Base-by-base conservation (phyloP, 2,888 invertebrate species). In the Chloromyia formosa region DNA sequence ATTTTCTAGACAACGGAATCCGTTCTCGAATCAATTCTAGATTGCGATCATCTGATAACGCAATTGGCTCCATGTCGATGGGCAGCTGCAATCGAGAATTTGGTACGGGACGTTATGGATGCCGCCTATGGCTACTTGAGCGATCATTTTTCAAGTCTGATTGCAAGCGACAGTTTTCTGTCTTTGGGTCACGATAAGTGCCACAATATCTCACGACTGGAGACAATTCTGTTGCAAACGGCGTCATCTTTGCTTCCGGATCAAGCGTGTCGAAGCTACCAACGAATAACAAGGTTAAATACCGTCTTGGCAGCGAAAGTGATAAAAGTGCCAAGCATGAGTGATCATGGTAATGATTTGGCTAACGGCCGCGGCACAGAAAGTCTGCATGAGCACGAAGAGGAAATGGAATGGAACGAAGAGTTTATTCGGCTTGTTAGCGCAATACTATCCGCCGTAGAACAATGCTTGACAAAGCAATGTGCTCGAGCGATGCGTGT, bases 231-330 rank as follows among this genome's bases (percentile, higher is more conserved):
- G 77, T 86, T 93, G 20, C 88, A 91, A 12, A 93, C 95, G 0
- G 91, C 95, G 0, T 93, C 93, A 77, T 89, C 91, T 75, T 87
- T 96, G 49, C 90, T 93, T 0, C 90, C 94, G 0, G 94, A 95
- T 77, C 93, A 93, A 82, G 92, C 94, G 0, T 95, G 96, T 82
- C 89, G 90, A 74, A 92, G 94, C 76, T 95, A 95, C 78, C 86
- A 86, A 77, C 81, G 86, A 14, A 79, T 86, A 82, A 79, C 85
- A 80, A 81, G 85, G 0, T 77, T 86, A 12, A 85, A 85, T 73
- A 82, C 85, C 0, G 84, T 86, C 10, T 77, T 86, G 14, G 84
- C 84, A 69, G 82, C 85, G 10, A 85, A 86, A 78, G 80, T 85
- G 45, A 83, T 85, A 56, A 85, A 85, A 77, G 82, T 85, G 81